Conservation (phyloP, 1,140 invertebrate species). For the Meteorus sp. region DNA sequence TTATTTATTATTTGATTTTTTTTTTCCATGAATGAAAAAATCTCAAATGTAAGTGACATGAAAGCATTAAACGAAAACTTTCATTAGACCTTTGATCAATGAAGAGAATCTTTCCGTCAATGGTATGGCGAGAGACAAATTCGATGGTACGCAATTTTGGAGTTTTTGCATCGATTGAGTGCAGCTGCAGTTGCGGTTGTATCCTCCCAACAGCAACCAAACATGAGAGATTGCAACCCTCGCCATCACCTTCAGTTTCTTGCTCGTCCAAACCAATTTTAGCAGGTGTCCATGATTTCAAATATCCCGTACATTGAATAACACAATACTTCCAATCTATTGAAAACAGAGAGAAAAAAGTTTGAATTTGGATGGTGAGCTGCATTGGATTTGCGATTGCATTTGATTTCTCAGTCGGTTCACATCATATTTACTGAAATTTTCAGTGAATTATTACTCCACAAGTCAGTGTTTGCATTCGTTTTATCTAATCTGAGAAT, state of each 20-base stretch:
- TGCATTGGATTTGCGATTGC: too few relatives aligned
- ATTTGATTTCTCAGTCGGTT: too few relatives aligned
- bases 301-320: conserved; percentile 87
- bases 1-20: too few relatives aligned
- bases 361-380: too few relatives aligned
- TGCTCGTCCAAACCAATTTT: conserved; percentile 71
- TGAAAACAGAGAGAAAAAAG: conserved; percentile 31
- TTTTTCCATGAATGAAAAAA: background rate
- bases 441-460: too few relatives aligned
- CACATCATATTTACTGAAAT: too few relatives aligned
- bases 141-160: conserved; percentile 61
- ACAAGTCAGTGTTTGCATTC: too few relatives aligned
- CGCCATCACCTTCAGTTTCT: conserved; percentile 72
- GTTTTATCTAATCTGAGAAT: too few relatives aligned
- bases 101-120: conserved; percentile 96
- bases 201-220: conserved; percentile 80
- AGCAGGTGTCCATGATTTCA: conserved; percentile 87
- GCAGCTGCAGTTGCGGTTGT: conserved; percentile 56
- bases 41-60: background rate
- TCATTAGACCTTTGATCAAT: conserved; percentile 85
- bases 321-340: conserved; percentile 77
- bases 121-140: conserved; percentile 91
- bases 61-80: conserved; percentile 8
- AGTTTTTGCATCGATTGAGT: conserved; percentile 32
- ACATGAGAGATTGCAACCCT: conserved; percentile 80